Evolutionary conservation across 2,888 invertebrate genomes (phyloP), one percentile per base, ranked within the genome.

Genomic region (Timandra comae): DNA sequence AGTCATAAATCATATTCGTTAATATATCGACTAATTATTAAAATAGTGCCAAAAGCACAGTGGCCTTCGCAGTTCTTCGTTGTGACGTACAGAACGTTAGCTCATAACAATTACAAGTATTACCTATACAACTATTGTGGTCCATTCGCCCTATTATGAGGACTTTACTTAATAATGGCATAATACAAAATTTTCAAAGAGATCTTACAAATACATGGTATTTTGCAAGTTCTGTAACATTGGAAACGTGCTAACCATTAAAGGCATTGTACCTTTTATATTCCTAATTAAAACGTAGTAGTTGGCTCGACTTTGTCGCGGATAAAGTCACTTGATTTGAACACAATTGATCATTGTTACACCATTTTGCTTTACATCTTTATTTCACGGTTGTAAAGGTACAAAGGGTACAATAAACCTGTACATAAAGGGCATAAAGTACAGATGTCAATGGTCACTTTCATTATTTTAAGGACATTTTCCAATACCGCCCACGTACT

Each of bases 151-250:
- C 31, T 52, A 52, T 52, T 56, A 56, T 53, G 41, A 32, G 45
- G 35, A 49, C 32, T 52, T 63, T 59, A 59, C 51, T 49, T 52
- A 53, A 58, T 63, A 66, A 60, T 60, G 56, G 48, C 55, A 60
- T 65, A 63, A 68, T 63, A 52, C 35, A 27, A 35, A 12, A 52
- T 52, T 54, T 59, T 47, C 42, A 43, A 53, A 45, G 59, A 51
- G 43, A 27, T 46, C 57, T 27, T 47, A 55, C 37, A 59, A 63
- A 44, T 55, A 47, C 41, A 32, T 34, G 28, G 33, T 33, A 46
- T 56, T 62, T 41, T 41, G 38, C 51, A 49, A 56, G 47, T 51
- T 54, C 27, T 52, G 41, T 46, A 46, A 46, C 43, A 40, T 39
- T 43, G 30, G 23, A 31, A 41, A 37, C 30, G 46, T 38, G 27